phyloP scores from a whole-genome alignment of 2,888 invertebrate genomes.

The Hedya salicella region DNA sequence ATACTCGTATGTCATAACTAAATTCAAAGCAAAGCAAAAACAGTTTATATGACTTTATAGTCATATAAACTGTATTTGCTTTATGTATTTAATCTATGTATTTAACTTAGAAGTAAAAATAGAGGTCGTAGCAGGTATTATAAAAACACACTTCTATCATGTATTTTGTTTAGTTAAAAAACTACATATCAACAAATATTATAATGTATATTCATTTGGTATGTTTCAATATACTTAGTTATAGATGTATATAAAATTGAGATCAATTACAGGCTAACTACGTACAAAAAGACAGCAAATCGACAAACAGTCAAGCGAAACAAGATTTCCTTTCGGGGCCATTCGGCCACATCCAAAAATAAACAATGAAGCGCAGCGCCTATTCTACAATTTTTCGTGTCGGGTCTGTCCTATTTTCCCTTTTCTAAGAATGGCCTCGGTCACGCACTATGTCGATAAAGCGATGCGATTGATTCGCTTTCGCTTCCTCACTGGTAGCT shows the following conservation, averaged over 20 bases:
- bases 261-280: constrained; percentile 4
- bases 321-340: constrained; percentile 52
- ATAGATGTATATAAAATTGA: neutral
- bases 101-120: no score
- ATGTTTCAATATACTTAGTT: neutral
- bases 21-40: no score
- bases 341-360: constrained; percentile 41
- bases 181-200: no score
- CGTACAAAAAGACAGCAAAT: constrained; percentile 25
- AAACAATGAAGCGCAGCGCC: constrained; percentile 67
- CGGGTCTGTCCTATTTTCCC: constrained; percentile 76
- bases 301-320: constrained; percentile 46
- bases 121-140: no score
- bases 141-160: no score
- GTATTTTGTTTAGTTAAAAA: no score
- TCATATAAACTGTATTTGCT: no score
- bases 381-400: constrained; percentile 74
- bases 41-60: no score
- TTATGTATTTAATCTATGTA: no score
- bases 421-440: constrained; percentile 81
- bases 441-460: constrained; percentile 77
- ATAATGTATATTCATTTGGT: no score
- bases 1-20: no score
- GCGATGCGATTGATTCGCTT: constrained; percentile 80
- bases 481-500: constrained; percentile 70